Conservation (phyloP, 2,113 vertebrate genomes). For the Gadus chalcogrammus region DNA sequence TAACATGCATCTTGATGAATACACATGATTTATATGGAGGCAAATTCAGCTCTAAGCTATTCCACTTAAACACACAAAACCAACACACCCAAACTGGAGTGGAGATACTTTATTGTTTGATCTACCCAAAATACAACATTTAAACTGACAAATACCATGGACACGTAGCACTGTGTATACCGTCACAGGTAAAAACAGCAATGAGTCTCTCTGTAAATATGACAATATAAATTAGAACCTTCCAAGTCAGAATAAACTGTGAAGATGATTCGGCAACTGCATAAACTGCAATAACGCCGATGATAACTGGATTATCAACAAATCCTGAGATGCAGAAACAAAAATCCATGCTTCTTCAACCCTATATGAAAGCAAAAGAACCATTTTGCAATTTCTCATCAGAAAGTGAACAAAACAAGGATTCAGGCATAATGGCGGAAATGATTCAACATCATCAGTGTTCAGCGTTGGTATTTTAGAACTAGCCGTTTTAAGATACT, state of each 20-base stretch:
- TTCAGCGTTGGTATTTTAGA: conserved; percentile 1
- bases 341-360: too few relatives aligned
- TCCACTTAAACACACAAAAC: conserved; percentile 15
- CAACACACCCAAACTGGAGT: conserved; percentile 33
- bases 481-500: too few relatives aligned
- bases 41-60: too few relatives aligned
- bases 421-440: too few relatives aligned
- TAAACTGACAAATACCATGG: conserved; percentile 29
- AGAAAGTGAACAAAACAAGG: too few relatives aligned
- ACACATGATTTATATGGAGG: too few relatives aligned
- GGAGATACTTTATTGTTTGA: conserved; percentile 68
- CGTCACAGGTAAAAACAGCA: conserved; percentile 41
- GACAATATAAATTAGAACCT: conserved; percentile 59
- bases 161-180: conserved; percentile 19
- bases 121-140: conserved; percentile 42
- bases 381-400: too few relatives aligned
- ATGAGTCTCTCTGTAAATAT: conserved; percentile 12
- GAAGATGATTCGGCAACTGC: background rate
- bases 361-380: background rate
- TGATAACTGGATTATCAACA: too few relatives aligned
- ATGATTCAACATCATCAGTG: background rate
- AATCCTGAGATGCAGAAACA: too few relatives aligned
- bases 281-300: too few relatives aligned
- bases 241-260: conserved; percentile 29
- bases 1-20: too few relatives aligned